Evolutionary conservation across 2,113 vertebrate genomes (phyloP), one percentile per base, ranked within the genome.

Genomic region (Sylvia atricapilla): DNA sequence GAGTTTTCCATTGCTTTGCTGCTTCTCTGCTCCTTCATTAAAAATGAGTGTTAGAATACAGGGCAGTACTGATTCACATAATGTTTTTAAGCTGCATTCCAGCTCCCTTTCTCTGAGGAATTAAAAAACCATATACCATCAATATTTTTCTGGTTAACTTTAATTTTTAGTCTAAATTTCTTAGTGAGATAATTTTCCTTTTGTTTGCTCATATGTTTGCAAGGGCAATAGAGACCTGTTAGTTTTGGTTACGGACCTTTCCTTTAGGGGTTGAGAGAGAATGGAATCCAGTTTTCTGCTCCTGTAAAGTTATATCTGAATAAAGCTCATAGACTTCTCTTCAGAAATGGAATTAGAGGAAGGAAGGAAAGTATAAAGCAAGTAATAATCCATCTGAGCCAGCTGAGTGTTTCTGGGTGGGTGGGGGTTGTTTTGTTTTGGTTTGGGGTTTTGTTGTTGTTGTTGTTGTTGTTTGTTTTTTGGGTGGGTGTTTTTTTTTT

Each of bases 21-120:
- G 73, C 47, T 59, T 73, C 44, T 84, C 64, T 20, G 15, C 11
- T 66, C 59, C 95, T 96, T 94, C 82, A 80, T 78, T 56, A 90
- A 90, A 87, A 60, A 66, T 37, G 68, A 93, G n/a, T 52, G 55
- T 96, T 93, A 96, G 83, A 87, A 84, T 89, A 92, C 82, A 67
- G 60, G 55, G 27, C 60, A 81, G 10, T 67, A 87, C 49, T 44
- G 37, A 82, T 39, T 53, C 30, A n/a, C 19, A 4, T 75, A 5
- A 16, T 81, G 84, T 89, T 85, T 68, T 82, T 49, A 92, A 88
- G n/a, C 59, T 72, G 20, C n/a, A 69, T 79, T 82, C 41, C 73
- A 87, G 11, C 37, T 22, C 46, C 11, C 13, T 90, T 87, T 52
- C 75, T 75, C 41, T 73, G 41, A 70, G 23, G 59, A 88, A 49